Percentiles rank a stretch among this genome's conserved stretches.
phyloP scores from a whole-genome alignment of 2,888 invertebrate species.

The Octodonta nipae region DNA sequence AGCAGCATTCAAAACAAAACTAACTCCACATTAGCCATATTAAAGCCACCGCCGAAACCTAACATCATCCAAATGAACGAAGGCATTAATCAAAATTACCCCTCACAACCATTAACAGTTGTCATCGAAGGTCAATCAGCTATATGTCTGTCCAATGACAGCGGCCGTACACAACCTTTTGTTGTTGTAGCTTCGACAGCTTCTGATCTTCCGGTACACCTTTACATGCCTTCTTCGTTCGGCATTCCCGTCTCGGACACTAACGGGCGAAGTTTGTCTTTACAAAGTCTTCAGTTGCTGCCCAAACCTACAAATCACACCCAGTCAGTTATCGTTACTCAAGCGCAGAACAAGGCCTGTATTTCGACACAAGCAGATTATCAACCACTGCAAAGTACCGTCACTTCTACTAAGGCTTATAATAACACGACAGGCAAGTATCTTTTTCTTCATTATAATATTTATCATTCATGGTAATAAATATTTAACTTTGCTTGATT shows the following conservation, averaged over 20 bases:
- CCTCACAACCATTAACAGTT: conserved; percentile 35
- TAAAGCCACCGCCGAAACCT: conserved; percentile 29
- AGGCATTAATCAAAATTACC: conserved; percentile 23
- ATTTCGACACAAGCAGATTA: conserved; percentile 17
- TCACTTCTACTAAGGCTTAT: conserved; percentile 15
- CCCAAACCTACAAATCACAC: conserved; percentile 32
- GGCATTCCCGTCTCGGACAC: conserved; percentile 38
- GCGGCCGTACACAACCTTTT: conserved; percentile 28
- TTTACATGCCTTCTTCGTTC: conserved; percentile 36
- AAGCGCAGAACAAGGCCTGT: conserved; percentile 24
- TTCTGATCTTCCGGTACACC: conserved; percentile 32
- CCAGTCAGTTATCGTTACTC: conserved; percentile 46
- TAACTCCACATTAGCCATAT: conserved; percentile 27
- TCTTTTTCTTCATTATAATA: too few relatives aligned
- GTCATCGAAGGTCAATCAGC: conserved; percentile 28
- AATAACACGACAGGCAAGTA: conserved; percentile 11
- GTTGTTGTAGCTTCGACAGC: conserved; percentile 33
- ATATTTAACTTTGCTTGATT: too few relatives aligned
- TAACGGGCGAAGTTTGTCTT: conserved; percentile 22
- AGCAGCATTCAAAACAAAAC: conserved; percentile 22
- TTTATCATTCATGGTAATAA: too few relatives aligned
- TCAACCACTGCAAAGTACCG: conserved; percentile 12
- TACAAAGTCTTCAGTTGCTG: conserved; percentile 29
- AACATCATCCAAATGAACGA: conserved; percentile 27
- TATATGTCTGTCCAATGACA: conserved; percentile 28